These are phyloP conservation scores for Drosophila niveifrons DNA, from an alignment of 2,888 invertebrate genomes.

Conservation along the genomic window DNA sequence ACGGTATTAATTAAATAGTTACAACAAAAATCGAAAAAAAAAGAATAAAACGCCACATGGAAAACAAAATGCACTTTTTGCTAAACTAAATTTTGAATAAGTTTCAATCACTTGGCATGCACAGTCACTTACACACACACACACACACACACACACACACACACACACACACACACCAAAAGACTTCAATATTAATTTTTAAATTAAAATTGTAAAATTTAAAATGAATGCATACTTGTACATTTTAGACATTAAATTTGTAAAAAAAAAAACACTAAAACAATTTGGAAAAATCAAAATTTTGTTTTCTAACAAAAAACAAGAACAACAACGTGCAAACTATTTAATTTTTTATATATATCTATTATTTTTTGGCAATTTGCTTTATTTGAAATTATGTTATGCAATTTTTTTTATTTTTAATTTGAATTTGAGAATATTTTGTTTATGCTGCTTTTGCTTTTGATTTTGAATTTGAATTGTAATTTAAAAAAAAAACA, in stretches of 20 bases:
- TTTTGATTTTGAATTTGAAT: conserved; percentile 44
- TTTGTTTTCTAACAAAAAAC: conserved; percentile 48
- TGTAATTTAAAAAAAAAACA: conserved; percentile 15
- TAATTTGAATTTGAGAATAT: conserved; percentile 25
- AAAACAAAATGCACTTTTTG: conserved; percentile 31
- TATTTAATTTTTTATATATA: conserved; percentile 18
- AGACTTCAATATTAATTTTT: conserved; percentile 78
- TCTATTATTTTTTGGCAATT: conserved; percentile 46
- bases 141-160: conserved; percentile 27
- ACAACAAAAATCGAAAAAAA: background rate
- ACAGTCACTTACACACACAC: conserved; percentile 30
- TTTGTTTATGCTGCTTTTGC: conserved; percentile 54
- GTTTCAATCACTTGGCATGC: conserved; percentile 64
- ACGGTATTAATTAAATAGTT: conserved; percentile 61
- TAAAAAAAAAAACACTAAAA: conserved; percentile 7
- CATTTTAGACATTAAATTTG: conserved; percentile 45
- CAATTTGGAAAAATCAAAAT: conserved; percentile 68
- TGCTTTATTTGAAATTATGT: conserved; percentile 45
- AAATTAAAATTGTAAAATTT: conserved; percentile 39
- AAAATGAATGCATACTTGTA: conserved; percentile 50
- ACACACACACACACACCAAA: conserved; percentile 59
- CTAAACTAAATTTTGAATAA: conserved; percentile 36
- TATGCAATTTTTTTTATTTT: conserved; percentile 45
- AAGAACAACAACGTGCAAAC: conserved; percentile 51
- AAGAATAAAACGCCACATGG: conserved; percentile 10